Base-by-base conservation (phyloP, 1,140 invertebrate species). In the Stenopsyche tienmushanensis region DNA sequence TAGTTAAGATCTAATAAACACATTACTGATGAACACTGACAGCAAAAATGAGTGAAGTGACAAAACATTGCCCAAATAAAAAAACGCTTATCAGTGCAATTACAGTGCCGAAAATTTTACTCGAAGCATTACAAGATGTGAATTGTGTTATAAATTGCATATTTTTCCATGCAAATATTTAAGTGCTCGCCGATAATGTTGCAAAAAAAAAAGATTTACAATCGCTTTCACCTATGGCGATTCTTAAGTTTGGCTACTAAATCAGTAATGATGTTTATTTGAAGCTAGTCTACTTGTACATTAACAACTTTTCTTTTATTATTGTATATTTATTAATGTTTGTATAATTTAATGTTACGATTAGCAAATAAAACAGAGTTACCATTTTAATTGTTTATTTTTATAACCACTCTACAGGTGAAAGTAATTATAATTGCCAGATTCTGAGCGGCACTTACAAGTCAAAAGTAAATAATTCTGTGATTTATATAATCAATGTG, bases 321-420 rank as follows among this genome's bases (percentile, higher is more conserved):
- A 25, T 44, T 60, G 26, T 65, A 49, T 65, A 65, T 65, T 65
- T 65, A 65, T 65, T 65, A 23, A 44, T 25, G 42, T 59, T 39
- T 26, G 24, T 57, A 47, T 65, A 44, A 44, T 55, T 9, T 54
- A 25, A 57, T 45, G 23, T 65, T 42, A 58, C 17, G 63, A 65
- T 65, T 64, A 65, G 55, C 42, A 53, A 65, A 65, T 65, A 65
- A 65, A 65, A 59, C 64, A 42, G 45, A 57, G 63, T 65, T 65
- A 65, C 64, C 54, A 59, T 42, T 42, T 60, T 58, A 26, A 9
- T 26, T 60, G 10, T 47, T 60, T 60, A 13, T 42, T 60, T 29
- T 57, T 57, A 18, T 10, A 2, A 7, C 23, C 3, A 29, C 10
- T 49, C 18, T n/a, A 29, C 1, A 3, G 25, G 57, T 47, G 57